These are phyloP conservation scores for Lepus timidus DNA, from an alignment of 2,113 vertebrate species.

Conservation along the genomic window DNA sequence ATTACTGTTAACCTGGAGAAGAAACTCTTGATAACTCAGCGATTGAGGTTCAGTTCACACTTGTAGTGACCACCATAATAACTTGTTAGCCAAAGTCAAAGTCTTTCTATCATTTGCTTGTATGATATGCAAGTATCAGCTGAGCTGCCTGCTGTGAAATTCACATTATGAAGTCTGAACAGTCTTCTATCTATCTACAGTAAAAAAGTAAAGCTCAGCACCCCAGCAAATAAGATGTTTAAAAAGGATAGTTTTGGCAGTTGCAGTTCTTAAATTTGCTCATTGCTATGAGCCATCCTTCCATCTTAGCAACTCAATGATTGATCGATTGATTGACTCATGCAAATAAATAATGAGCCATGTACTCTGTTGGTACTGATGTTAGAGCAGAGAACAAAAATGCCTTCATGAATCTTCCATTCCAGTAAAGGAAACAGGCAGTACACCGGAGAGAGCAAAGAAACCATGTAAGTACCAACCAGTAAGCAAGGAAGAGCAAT, in stretches of 20 bases:
- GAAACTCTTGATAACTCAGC: neutral
- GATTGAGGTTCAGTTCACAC: neutral
- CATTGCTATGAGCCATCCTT: constrained; percentile 1
- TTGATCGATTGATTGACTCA: neutral
- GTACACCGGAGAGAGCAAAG: neutral
- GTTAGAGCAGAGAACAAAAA: neutral
- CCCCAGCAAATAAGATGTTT: neutral
- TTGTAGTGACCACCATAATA: neutral
- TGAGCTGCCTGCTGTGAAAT: neutral
- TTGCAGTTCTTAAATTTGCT: neutral
- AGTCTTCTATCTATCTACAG: neutral
- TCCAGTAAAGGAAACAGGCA: neutral
- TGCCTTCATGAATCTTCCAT: neutral
- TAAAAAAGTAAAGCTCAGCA: neutral
- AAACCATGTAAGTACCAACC: neutral
- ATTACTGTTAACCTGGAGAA: neutral
- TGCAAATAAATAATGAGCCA: neutral
- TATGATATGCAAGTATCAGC: neutral
- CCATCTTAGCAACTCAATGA: neutral
- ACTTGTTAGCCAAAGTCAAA: constrained; percentile 14
- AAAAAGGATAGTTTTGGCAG: neutral
- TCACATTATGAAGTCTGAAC: neutral
- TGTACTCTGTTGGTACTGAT: neutral
- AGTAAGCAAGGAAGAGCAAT: neutral
- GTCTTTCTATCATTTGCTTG: neutral